Percentiles rank a stretch among this genome's conserved stretches.
Conservation (phyloP, 2,113 vertebrate species). For the Callionymus lyra region DNA sequence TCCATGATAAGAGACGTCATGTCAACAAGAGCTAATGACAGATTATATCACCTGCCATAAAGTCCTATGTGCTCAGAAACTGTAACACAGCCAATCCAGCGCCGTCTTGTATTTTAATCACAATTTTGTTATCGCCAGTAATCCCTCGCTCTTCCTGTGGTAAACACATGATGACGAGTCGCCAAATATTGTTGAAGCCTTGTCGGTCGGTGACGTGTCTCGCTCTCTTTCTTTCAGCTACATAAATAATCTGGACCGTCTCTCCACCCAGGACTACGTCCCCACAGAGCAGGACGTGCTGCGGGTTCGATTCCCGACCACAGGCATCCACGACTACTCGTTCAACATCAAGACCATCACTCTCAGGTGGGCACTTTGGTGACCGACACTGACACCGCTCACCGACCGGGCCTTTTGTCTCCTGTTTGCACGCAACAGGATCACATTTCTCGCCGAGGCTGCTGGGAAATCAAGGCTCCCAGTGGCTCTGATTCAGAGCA, state of each 20-base stretch:
- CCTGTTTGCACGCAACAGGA: constrained; percentile 8
- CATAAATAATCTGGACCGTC: constrained; percentile 75
- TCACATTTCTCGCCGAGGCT: constrained; percentile 18
- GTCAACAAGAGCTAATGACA: constrained; percentile 45
- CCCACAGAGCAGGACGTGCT: constrained; percentile 82
- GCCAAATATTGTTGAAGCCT: too few relatives aligned
- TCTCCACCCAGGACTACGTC: constrained; percentile 64
- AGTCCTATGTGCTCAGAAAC: constrained; percentile 21
- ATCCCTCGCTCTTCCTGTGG: constrained; percentile 17
- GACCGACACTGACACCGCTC: constrained; percentile 18
- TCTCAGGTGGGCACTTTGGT: constrained; percentile 66
- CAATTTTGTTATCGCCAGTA: constrained; percentile 1
- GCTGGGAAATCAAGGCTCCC: constrained; percentile 8
- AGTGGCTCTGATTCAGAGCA: constrained; percentile 15
- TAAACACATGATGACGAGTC: neutral
- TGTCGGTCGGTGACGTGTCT: too few relatives aligned
- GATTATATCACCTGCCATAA: constrained; percentile 42
- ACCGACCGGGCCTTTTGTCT: constrained; percentile 31
- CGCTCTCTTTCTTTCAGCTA: constrained; percentile 62
- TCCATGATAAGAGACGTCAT: constrained; percentile 38
- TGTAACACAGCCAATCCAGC: constrained; percentile 7
- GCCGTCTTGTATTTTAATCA: constrained; percentile 15
- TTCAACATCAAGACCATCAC: constrained; percentile 76
- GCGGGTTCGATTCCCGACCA: constrained; percentile 81
- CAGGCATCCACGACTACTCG: constrained; percentile 83